A percentile compares a stretch with the other conserved stretches of the same genome.
Evolutionary conservation across 1,140 invertebrate genomes (phyloP).

Genomic region (Caenorhabditis inopinata): DNA sequence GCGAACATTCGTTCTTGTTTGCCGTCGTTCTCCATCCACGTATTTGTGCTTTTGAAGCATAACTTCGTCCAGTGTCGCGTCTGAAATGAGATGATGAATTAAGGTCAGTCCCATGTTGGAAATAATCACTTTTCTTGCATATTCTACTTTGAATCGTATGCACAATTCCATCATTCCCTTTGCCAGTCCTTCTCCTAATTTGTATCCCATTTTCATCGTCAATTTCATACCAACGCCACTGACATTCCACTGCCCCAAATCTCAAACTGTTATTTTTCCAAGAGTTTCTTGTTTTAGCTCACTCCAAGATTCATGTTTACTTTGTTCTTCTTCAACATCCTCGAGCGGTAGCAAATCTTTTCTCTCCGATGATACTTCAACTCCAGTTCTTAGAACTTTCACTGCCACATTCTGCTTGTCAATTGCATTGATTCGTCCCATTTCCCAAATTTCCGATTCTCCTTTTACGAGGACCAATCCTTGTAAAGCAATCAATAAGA

Average conservation of each 20-base stretch:
- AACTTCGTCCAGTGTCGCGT: conserved; percentile 1
- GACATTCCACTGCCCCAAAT: conserved; percentile 26
- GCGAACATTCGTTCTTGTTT: background rate
- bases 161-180: conserved; percentile 24
- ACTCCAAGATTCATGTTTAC: background rate
- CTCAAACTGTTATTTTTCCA: background rate
- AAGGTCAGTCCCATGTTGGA: too few relatives aligned
- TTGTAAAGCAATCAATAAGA: background rate
- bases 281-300: conserved; percentile 15
- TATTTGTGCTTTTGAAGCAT: background rate
- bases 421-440: conserved; percentile 24
- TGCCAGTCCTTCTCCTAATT: conserved; percentile 29
- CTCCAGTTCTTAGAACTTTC: conserved; percentile 9
- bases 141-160: conserved; percentile 29
- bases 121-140: conserved; percentile 29
- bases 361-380: background rate
- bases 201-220: conserved; percentile 34
- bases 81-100: background rate
- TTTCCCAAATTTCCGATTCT: background rate
- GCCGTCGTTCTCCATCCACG: background rate
- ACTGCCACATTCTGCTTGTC: conserved; percentile 8
- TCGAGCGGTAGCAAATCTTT: background rate
- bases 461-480: background rate
- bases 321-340: background rate
- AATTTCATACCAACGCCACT: conserved; percentile 15